These are phyloP conservation scores for Armadillidium nasatum DNA, from an alignment of 1,140 invertebrate genomes.

Conservation along the genomic window DNA sequence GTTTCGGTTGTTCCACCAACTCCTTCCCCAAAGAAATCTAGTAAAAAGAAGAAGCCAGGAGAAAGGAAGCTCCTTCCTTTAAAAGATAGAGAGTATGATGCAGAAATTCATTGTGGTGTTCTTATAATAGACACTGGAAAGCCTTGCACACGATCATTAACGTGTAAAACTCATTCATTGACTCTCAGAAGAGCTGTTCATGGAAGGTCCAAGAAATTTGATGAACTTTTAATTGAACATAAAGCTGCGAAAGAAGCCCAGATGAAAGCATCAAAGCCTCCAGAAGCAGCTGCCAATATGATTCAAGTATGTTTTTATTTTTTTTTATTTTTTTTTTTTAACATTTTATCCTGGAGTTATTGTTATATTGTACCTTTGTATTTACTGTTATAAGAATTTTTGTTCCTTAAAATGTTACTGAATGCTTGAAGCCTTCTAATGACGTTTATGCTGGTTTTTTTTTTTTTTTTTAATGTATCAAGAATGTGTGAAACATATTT, in stretches of 20 bases:
- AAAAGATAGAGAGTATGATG: conserved; percentile 69
- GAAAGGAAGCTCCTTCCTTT: conserved; percentile 53
- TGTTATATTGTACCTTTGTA: no score
- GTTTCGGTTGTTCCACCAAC: conserved; percentile 23
- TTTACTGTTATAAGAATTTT: no score
- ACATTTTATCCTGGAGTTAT: not conserved
- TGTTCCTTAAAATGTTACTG: no score
- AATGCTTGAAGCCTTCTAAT: not conserved
- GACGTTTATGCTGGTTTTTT: not conserved
- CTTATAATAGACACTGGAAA: conserved; percentile 62
- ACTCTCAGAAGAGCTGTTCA: conserved; percentile 66
- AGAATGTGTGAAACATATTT: not conserved
- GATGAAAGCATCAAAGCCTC: conserved; percentile 40
- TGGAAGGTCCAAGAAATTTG: conserved; percentile 70
- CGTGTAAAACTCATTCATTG: conserved; percentile 76
- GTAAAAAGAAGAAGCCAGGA: conserved; percentile 46
- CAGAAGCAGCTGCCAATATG: conserved; percentile 31
- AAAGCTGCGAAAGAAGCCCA: conserved; percentile 59
- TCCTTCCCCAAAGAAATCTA: conserved; percentile 43
- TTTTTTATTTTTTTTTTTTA: not conserved
- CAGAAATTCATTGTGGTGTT: conserved; percentile 76
- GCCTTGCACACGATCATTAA: conserved; percentile 72
- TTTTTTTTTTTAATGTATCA: no score
- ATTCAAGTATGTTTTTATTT: conserved; percentile 28
- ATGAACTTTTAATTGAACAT: conserved; percentile 71